Evolutionary conservation across 2,888 invertebrate species (phyloP), one percentile per base, ranked within the genome.

Genomic region (Lamproptera curius): DNA sequence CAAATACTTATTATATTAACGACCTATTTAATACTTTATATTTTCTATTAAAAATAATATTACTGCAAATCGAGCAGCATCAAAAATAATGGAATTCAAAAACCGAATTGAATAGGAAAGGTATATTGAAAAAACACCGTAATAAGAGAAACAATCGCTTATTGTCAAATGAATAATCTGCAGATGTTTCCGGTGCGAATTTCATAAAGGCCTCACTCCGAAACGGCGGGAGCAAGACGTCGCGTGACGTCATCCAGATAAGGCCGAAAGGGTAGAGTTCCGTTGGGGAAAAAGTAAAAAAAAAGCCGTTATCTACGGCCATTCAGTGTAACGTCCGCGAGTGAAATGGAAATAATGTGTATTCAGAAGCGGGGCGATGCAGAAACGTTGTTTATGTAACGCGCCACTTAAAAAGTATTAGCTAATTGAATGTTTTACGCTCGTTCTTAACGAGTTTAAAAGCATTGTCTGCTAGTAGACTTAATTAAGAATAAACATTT

Each of bases 211-310:
- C 38, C 42, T 67, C 67, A 65, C 66, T 65, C 69, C 56, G 61
- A 63, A 62, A 59, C 58, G 63, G 59, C 54, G 62, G 66, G 65
- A 66, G 73, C 70, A 73, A 76, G 76, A 75, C 70, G 73, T 64
- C 67, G 65, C 69, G 74, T 77, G 76, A 80, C 81, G 74, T 77
- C 76, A 71, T 61, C 56, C 60, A 70, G 84, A 85, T 85, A 85
- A 72, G 77, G 78, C 72, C 79, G 72, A 73, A 80, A 81, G 85
- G 84, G 83, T 83, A 81, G 77, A 77, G 73, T 78, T 74, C 73
- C 76, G 76, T 59, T 59, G 62, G n/a, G n/a, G 61, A 65, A 46
- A 41, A 31, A 50, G 16, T 37, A 50, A 36, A 41, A 69, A 75
- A 74, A 73, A 71, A 65, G 62, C 57, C 54, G 71, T 80, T 83